phyloP scores from a whole-genome alignment of 2,113 vertebrate species.

The Ciconia boyciana region DNA sequence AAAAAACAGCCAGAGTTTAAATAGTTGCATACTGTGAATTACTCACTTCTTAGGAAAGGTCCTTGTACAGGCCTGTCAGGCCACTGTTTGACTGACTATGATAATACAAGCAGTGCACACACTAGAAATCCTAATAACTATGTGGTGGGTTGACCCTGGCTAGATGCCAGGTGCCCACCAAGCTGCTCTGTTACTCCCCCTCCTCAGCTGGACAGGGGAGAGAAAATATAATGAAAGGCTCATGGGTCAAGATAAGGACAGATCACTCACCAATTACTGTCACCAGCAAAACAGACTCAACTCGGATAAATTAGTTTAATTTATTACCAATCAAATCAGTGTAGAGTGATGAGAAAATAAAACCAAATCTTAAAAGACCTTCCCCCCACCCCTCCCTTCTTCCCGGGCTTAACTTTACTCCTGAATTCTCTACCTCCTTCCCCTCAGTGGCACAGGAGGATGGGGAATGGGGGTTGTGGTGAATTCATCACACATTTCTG shows the following conservation, averaged over 20 bases:
- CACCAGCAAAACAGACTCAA: background rate
- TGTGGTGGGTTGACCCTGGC: background rate
- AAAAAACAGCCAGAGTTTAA: background rate
- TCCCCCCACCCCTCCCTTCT: background rate
- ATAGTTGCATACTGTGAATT: background rate
- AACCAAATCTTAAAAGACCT: background rate
- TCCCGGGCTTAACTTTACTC: background rate
- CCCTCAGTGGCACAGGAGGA: background rate
- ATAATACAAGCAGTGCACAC: background rate
- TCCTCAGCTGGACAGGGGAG: background rate
- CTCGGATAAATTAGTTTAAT: background rate
- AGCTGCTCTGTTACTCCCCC: background rate
- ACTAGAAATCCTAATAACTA: background rate
- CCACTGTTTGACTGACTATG: background rate
- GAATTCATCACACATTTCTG: background rate
- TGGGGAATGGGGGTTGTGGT: background rate
- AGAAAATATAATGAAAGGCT: background rate
- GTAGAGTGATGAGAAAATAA: background rate
- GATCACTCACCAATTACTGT: background rate
- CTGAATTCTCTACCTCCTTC: background rate
- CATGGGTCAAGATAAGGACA: background rate
- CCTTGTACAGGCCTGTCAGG: background rate
- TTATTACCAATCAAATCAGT: background rate
- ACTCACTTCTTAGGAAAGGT: background rate
- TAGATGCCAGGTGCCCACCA: background rate